Percentiles rank a stretch among this genome's conserved stretches.
Evolutionary conservation across 1,140 invertebrate species (phyloP).

Genomic region (Diorhabda sublineata): DNA sequence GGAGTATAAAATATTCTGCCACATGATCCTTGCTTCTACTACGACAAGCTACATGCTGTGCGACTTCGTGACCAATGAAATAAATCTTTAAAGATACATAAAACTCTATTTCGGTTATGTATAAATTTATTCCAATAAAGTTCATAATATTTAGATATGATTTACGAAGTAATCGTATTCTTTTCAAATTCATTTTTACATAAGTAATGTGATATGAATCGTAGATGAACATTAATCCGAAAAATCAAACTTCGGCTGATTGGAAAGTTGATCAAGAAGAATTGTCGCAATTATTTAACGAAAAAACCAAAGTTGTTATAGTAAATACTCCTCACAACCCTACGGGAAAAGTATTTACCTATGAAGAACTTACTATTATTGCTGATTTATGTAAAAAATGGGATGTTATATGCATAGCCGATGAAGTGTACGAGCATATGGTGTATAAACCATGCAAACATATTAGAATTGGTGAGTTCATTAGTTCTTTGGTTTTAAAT

Average conservation of each 20-base stretch:
- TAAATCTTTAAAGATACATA: too few species aligned
- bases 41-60: too few species aligned
- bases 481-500: neutral
- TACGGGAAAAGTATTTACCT: constrained; percentile 79
- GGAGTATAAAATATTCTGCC: too few species aligned
- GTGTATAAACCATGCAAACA: constrained; percentile 86
- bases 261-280: constrained; percentile 84
- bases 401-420: constrained; percentile 86
- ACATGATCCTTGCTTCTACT: too few species aligned
- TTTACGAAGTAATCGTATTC: too few species aligned
- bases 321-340: constrained; percentile 95
- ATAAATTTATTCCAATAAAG: too few species aligned
- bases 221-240: neutral
- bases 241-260: constrained; percentile 60
- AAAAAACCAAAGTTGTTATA: constrained; percentile 90
- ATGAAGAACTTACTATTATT: constrained; percentile 68
- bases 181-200: too few species aligned
- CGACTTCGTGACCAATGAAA: too few species aligned
- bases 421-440: constrained; percentile 99
- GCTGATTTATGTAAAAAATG: constrained; percentile 87
- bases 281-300: constrained; percentile 76
- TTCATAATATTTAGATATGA: too few species aligned
- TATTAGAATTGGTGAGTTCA: constrained; percentile 43
- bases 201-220: too few species aligned
- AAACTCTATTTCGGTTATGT: too few species aligned